Evolutionary conservation across 2,797 vertebrate species (phyloP), one percentile per base, ranked within the genome.

Genomic region (Bufotes viridis): DNA sequence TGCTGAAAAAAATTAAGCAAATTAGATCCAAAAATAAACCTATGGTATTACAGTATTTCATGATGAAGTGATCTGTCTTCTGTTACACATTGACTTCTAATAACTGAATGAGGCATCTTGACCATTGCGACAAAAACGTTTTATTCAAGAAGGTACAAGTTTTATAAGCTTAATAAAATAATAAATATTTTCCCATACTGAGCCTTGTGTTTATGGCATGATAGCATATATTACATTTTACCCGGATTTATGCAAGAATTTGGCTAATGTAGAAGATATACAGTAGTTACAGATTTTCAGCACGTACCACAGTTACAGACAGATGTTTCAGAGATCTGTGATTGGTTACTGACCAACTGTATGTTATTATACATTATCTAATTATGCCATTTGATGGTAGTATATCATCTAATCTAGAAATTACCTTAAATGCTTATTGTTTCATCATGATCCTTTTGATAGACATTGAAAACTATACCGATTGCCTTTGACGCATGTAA

Each of bases 311-410:
- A 87, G 78, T 53, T 22, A 10, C 65, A 87, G 70, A 15, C 86
- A 87, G 86, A 87, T 87, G 86, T 87, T 75, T 29, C n/a, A 63
- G 57, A 75, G 86, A 81, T 87, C 7, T 75, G 42, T 82, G 79
- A 87, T 74, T 87, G 85, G 85, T 81, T 81, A 81, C 67, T 87
- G 86, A 87, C 78, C 86, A 87, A 87, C 57, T 87, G 79, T 75
- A 82, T 87, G 51, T 81, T 87, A 87, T 81, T 60, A 82, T 82
- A 87, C 10, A 75, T 81, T 75, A 82, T 82, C 29, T 87, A 87
- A 87, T 87, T 87, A 87, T 87, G 70, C 49, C 17, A 82, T 75
- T 87, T 87, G 82, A 65, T 87, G 53, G 57, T 65, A 72, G 67
- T 26, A 20, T 81, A 81, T 81, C 69, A 87, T 87, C 67, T 87